Base-by-base conservation (phyloP, 2,888 invertebrate species). In the Glaucopsyche alexis region DNA sequence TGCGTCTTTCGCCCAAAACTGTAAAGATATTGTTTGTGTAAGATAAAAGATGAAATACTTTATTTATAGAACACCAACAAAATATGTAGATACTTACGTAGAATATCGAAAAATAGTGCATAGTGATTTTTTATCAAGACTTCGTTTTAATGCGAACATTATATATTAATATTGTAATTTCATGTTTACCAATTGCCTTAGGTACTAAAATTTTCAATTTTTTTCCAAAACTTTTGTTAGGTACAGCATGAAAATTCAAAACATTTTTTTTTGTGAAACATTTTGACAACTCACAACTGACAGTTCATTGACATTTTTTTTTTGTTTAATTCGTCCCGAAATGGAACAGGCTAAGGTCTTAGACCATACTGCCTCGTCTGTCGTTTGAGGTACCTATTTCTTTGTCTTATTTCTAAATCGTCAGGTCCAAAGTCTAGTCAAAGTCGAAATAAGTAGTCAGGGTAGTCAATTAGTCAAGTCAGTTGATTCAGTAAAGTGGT, bases 1-100 rank as follows among this genome's bases (percentile, higher is more conserved):
- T 96, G 95, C 73, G 90, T 94, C 84, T 89, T 88, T 82, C 84
- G 82, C 67, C 80, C 79, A 75, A 90, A 86, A 83, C 91, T 90
- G 80, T 80, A 94, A 85, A 71, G 79, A 75, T 82, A 77, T 47
- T 29, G 14, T 13, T 45, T 67, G 40, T 72, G 29, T 13, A 16
- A 60, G 11, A 16, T 71, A 71, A 72, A 75, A 75, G 75, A 60
- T 6, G 19, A 67, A 67, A 60, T 16, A 52, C 75, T 47, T 73
- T 11, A 64, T 66, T 9, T 40, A 7, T 65, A 69, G 7, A 76
- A 74, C 49, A 74, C 47, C 65, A 72, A 73, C 67, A 73, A 29
- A 45, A n/a, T n/a, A n/a, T n/a, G 60, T 50, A 65, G 64, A 64
- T 16, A 38, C 75, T 71, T 80, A 91, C 92, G 89, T 88, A 81